Percentiles rank a stretch among this genome's conserved stretches.
Conservation (phyloP, 2,888 invertebrate species). For the Dioctria rufipes region DNA sequence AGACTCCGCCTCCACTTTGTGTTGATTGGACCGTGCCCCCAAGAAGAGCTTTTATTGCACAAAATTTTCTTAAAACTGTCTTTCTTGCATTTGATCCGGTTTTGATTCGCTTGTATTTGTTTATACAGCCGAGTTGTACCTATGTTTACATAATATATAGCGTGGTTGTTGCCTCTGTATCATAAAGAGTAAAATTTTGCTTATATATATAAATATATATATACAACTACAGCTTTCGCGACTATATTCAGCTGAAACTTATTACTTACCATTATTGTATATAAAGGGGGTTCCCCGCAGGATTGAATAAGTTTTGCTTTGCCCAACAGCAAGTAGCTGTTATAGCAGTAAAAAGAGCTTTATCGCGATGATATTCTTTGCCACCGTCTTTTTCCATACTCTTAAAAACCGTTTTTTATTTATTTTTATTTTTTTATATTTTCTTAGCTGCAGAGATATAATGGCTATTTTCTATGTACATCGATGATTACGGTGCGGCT, state of each 20-base stretch:
- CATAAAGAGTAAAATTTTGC: not conserved
- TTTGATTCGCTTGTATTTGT: conserved; percentile 63
- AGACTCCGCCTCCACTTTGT: conserved; percentile 62
- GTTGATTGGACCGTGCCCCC: conserved; percentile 62
- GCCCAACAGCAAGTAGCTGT: conserved; percentile 11
- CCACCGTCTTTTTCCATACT: conserved; percentile 15
- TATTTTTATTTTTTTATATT: not conserved
- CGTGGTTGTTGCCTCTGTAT: too few species aligned
- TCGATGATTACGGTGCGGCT: conserved; percentile 6
- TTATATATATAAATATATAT: not conserved
- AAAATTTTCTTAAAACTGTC: conserved; percentile 55
- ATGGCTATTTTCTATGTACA: conserved; percentile 17
- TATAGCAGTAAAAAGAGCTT: conserved; percentile 20
- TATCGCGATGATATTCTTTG: conserved; percentile 4
- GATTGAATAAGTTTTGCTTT: conserved; percentile 39
- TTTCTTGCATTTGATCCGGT: conserved; percentile 66
- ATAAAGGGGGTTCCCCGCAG: conserved; percentile 31
- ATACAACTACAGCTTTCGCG: conserved; percentile 16
- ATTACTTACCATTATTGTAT: not conserved
- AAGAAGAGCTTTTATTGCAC: conserved; percentile 57
- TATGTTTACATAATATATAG: conserved; percentile 27
- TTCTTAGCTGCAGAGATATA: not conserved
- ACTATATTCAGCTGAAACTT: not conserved
- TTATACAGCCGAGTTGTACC: not conserved
- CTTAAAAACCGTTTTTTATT: conserved; percentile 19